phyloP scores from a whole-genome alignment of 2,113 vertebrate species.

The Cyanocitta stelleri region DNA sequence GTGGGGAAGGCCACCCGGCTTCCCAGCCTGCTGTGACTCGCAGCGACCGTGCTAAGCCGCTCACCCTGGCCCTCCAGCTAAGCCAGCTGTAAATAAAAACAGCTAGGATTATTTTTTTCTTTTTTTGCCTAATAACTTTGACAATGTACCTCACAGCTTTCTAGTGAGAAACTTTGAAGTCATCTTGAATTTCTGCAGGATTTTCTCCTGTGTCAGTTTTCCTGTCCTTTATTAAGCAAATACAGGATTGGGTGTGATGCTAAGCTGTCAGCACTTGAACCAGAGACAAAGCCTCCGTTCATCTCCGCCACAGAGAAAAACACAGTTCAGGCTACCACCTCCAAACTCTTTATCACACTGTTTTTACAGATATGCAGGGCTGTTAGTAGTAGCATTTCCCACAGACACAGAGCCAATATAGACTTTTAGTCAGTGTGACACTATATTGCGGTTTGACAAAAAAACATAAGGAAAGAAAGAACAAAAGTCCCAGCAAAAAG shows the following conservation, averaged over 20 bases:
- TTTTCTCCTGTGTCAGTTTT: conserved; percentile 15
- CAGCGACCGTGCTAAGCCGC: background rate
- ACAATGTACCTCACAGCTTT: background rate
- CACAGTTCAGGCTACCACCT: background rate
- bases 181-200: background rate
- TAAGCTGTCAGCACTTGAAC: background rate
- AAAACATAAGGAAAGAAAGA: background rate
- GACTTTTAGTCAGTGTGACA: background rate
- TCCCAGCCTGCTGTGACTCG: background rate
- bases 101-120: background rate
- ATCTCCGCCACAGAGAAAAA: background rate
- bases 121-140: background rate
- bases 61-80: background rate
- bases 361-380: background rate
- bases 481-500: background rate
- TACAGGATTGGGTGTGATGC: background rate
- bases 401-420: background rate
- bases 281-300: background rate
- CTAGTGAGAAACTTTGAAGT: conserved; percentile 22
- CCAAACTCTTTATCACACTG: background rate
- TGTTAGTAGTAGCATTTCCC: background rate
- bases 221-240: background rate
- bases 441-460: background rate
- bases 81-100: conserved; percentile 41
- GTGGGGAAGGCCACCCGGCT: background rate